Evolutionary conservation across 2,888 invertebrate species (phyloP).

Genomic region (Nysson spinosus): DNA sequence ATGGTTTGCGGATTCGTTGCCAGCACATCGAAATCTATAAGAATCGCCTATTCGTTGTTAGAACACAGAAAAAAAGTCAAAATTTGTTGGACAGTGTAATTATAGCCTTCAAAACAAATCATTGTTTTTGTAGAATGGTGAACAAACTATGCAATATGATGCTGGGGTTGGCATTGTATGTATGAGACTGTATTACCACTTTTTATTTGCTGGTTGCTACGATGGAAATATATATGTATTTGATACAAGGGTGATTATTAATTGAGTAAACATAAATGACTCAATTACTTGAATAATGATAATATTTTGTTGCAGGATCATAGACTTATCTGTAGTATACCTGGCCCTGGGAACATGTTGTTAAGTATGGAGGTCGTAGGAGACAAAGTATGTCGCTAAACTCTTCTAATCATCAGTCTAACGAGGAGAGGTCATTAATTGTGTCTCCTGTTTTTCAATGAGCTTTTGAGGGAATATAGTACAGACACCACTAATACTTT

Average conservation of each 20-base stretch:
- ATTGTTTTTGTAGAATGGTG: slow-evolving; percentile 81
- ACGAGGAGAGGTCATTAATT: too few species aligned
- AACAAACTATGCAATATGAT: slow-evolving; percentile 80
- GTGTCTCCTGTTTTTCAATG: too few species aligned
- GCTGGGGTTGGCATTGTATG: slow-evolving; percentile 87
- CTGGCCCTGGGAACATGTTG: slow-evolving; percentile 85
- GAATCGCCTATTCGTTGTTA: too few species aligned
- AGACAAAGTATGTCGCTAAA: slow-evolving; percentile 81
- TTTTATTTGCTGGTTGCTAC: slow-evolving; percentile 86
- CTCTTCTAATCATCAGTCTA: too few species aligned
- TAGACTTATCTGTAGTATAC: slow-evolving; percentile 81
- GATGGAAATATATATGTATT: slow-evolving; percentile 88
- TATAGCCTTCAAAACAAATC: too few species aligned
- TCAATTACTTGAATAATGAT: background rate
- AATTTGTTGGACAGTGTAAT: too few species aligned
- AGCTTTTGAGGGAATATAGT: too few species aligned
- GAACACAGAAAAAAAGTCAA: too few species aligned
- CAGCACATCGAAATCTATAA: too few species aligned
- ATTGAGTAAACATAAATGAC: background rate
- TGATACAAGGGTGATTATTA: slow-evolving; percentile 76
- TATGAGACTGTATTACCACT: slow-evolving; percentile 82
- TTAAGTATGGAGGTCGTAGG: slow-evolving; percentile 84
- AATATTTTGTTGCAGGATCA: slow-evolving; percentile 66
- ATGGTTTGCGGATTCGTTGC: too few species aligned
- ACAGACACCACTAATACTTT: too few species aligned